Base-by-base conservation (phyloP, 2,113 vertebrate genomes). In the Gnathonemus longibarbis region DNA sequence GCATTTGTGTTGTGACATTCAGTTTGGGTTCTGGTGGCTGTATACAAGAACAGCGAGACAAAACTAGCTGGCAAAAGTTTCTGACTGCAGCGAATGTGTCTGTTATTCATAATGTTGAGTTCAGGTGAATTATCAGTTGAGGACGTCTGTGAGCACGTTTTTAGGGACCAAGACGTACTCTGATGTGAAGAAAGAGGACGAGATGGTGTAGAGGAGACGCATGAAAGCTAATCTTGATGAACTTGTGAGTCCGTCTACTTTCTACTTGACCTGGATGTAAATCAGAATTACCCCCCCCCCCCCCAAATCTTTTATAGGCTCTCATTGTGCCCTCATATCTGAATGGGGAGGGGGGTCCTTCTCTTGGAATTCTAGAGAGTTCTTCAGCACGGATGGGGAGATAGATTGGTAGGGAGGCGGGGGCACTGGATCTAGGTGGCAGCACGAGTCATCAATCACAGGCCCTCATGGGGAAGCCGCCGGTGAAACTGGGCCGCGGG, bases 381-480 rank as follows among this genome's bases (percentile, higher is more conserved):
- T 77, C 70, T 80, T 2, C 11, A 46, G 46, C 89, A 24, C 27
- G 52, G 53, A 84, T 84, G 89, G 85, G 89, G 35, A 56, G 89
- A 42, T 80, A 46, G 52, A 39, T 84, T 84, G 83, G 50, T 87
- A 86, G 80, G 85, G 80, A 35, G 84, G 90, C 50, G 66, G 93
- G 93, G 95, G 93, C 94, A 96, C 95, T 95, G 94, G 94, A 96
- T 96, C 93, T 95, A 95, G 94, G 95, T 95, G 94, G 95, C 94
- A 90, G 94, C 86, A 93, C 91, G 90, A 95, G 95, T 96, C 95
- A 96, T 96, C 96, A 96, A 96, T 96, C 96, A 96, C 94, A 85
- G 94, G 92, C 94, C 94, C 96, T 95, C 93, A 94, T 95, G 95
- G 95, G 95, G 95, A 95, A 94, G 19, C 93, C 91, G 94, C 92